phyloP scores from a whole-genome alignment of 2,888 invertebrate species.

The Hyposoter dolosus region DNA sequence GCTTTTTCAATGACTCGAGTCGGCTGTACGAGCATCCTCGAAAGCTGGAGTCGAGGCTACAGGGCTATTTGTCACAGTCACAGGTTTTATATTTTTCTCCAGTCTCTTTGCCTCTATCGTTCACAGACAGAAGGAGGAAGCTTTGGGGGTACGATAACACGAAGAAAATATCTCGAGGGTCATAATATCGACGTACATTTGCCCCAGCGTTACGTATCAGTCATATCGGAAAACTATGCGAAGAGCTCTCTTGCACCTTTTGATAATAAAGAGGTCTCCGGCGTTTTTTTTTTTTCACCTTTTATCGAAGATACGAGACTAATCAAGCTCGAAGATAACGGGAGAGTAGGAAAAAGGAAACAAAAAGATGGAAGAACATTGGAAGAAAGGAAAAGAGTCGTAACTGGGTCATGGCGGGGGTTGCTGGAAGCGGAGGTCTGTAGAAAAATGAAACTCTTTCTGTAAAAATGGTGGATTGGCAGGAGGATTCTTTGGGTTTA shows the following conservation, averaged over 20 bases:
- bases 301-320: slow-evolving; percentile 14
- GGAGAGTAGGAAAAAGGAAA: neutral
- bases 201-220: neutral
- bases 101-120: neutral
- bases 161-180: slow-evolving; percentile 7
- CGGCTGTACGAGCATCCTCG: slow-evolving; percentile 20
- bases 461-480: neutral
- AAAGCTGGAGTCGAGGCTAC: slow-evolving; percentile 30
- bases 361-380: neutral
- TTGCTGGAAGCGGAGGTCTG: neutral
- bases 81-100: slow-evolving; percentile 15
- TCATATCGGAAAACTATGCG: slow-evolving; percentile 3
- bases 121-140: neutral
- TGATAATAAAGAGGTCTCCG: neutral
- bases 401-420: slow-evolving; percentile 44
- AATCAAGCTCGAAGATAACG: slow-evolving; percentile 17
- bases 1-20: slow-evolving; percentile 44
- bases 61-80: slow-evolving; percentile 58
- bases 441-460: slow-evolving; percentile 23
- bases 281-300: neutral
- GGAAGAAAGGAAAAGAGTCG: neutral
- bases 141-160: slow-evolving; percentile 2
- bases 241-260: neutral
- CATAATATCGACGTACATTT: slow-evolving; percentile 26
- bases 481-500: neutral